Evolutionary conservation across 2,888 invertebrate genomes (phyloP), one percentile per base, ranked within the genome.

Genomic region (Ophion slaviceki): DNA sequence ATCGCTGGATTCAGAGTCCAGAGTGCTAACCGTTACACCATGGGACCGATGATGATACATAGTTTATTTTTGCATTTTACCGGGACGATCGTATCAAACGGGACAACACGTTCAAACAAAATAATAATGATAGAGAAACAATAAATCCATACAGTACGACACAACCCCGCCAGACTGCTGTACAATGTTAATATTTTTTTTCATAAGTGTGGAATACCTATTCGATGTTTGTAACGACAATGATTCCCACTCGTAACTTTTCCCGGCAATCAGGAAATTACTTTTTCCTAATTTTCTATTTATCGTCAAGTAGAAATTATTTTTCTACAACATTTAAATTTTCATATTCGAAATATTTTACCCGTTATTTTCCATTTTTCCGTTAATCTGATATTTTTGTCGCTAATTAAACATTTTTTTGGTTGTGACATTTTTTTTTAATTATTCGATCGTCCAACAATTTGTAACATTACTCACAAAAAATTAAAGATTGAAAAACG

Each of bases 1-100:
- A 96, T 96, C 96, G 96, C 96, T 96, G 96, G 96, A 96, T 96
- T 96, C 96, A 96, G 95, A 96, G 96, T 96, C 96, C 96, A 96
- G 96, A 96, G 96, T 96, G 96, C 96, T 96, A 96, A 96, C 96
- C 96, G 95, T 96, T 96, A 96, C 96, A 96, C 96, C 96, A 96
- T 96, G 96, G 96, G 94, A 96, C 96, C 96, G 20, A 17, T 66
- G 36, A 20, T 17, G 0, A 14, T 8, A 1, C 2, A 0, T 0
- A 47, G 0, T 11, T n/a, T 14, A 53, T 77, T 66, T 5, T 78
- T 59, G 4, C 0, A 0, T 36, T 11, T 72, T 6, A 17, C 6
- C 1, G 17, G 8, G 2, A 10, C 11, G 32, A 20, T 7, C 11
- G 1, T 6, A 36, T n/a, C 20, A 59, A 36, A 71, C 4, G 11